A percentile compares a stretch with the other conserved stretches of the same genome.
phyloP scores from a whole-genome alignment of 2,113 vertebrate genomes.

The Indicator indicator region DNA sequence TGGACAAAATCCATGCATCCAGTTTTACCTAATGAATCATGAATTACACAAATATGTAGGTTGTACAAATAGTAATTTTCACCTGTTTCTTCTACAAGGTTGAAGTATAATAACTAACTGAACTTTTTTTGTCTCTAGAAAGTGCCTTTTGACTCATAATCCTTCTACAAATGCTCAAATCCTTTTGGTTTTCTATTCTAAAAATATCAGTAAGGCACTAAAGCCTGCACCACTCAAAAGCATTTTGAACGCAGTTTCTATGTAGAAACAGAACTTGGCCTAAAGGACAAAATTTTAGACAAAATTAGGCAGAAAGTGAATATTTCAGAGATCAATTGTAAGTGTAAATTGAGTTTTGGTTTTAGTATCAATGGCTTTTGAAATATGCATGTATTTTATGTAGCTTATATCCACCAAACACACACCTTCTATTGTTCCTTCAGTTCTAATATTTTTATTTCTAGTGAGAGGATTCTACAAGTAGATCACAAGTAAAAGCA shows the following conservation, averaged over 20 bases:
- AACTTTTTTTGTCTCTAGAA: not conserved
- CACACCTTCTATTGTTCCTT: not conserved
- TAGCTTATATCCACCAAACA: not conserved
- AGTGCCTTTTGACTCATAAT: not conserved
- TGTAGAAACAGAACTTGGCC: not conserved
- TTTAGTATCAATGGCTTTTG: not conserved
- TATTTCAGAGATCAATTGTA: not conserved
- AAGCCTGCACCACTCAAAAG: not conserved
- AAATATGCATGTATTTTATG: not conserved
- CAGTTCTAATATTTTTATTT: not conserved
- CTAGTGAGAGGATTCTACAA: not conserved
- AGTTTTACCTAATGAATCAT: not conserved
- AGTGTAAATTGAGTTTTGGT: not conserved
- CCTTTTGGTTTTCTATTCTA: fast-evolving
- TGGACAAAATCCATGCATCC: not conserved
- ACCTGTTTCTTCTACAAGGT: not conserved
- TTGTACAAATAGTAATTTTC: too few species aligned
- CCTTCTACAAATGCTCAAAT: not conserved
- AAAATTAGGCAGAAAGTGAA: not conserved
- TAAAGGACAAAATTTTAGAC: not conserved
- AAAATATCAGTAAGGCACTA: not conserved
- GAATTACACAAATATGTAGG: not conserved
- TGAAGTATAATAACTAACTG: not conserved
- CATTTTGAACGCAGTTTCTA: not conserved
- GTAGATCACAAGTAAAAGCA: not conserved